A percentile compares a stretch with the other conserved stretches of the same genome.
phyloP scores from a whole-genome alignment of 2,888 invertebrate genomes.

The Hofmannophila pseudospretella region DNA sequence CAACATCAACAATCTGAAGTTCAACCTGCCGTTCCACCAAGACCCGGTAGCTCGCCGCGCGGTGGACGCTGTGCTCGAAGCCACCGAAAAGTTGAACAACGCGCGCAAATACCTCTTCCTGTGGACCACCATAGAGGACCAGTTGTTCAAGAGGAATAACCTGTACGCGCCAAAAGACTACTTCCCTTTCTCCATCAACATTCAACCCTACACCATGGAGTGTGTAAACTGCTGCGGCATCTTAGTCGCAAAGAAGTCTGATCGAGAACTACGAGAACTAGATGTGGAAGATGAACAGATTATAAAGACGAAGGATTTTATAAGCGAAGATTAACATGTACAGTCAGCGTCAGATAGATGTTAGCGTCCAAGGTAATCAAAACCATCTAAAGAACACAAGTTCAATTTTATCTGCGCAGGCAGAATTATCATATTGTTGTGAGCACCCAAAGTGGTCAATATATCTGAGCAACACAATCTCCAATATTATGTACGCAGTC shows the following conservation, averaged over 20 bases:
- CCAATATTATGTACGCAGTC: no score
- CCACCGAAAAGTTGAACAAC: constrained; percentile 35
- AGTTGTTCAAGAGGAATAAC: constrained; percentile 37
- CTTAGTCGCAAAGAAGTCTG: not conserved
- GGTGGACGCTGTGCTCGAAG: constrained; percentile 39
- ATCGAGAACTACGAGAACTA: no score
- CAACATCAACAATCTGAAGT: constrained; percentile 49
- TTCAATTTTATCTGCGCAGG: no score
- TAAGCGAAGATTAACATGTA: no score
- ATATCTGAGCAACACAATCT: no score
- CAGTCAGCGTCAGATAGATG: no score
- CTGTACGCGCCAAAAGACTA: constrained; percentile 36
- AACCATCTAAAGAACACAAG: no score
- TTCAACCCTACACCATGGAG: constrained; percentile 8
- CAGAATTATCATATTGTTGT: no score
- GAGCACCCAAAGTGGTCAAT: no score
- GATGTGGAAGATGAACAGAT: no score
- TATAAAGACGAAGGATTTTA: no score
- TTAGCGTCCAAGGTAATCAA: no score
- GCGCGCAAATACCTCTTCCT: constrained; percentile 48
- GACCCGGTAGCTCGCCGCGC: constrained; percentile 52
- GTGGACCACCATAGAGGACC: constrained; percentile 37
- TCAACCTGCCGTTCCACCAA: constrained; percentile 37
- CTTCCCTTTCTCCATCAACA: constrained; percentile 32
- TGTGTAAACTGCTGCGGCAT: constrained; percentile 3